phyloP scores from a whole-genome alignment of 1,140 invertebrate genomes.

The Bombus confusus region DNA sequence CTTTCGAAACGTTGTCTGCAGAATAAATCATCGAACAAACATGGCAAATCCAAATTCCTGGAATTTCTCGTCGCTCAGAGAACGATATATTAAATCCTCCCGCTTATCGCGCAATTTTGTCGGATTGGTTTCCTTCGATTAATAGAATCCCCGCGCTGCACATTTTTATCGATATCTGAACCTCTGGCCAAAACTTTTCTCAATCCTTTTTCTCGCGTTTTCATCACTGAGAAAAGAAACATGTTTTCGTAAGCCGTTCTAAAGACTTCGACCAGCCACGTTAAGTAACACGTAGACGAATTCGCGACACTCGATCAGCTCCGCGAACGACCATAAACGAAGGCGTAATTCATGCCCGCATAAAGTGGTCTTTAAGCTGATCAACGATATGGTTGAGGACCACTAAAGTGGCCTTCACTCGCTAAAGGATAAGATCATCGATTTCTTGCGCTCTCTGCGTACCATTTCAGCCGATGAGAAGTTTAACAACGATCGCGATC shows the following conservation, averaged over 20 bases:
- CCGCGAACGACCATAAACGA: constrained; percentile 24
- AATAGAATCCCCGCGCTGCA: background rate
- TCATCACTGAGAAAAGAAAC: background rate
- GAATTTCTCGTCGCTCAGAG: no score
- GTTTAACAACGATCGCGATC: background rate
- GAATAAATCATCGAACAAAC: background rate
- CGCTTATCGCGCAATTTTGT: background rate
- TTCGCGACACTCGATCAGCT: constrained; percentile 44
- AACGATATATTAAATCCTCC: background rate
- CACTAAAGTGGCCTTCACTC: constrained; percentile 26
- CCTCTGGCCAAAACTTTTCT: background rate
- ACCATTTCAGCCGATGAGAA: background rate
- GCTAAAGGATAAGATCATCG: constrained; percentile 27
- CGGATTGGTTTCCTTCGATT: background rate
- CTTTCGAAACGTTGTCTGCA: no score
- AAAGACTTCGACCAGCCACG: background rate
- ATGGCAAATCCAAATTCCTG: background rate
- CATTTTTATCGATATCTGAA: background rate
- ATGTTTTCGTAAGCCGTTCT: background rate
- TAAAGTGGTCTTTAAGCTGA: constrained; percentile 50
- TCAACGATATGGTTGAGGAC: constrained; percentile 32
- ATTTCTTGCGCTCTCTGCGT: constrained; percentile 2
- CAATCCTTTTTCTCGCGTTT: background rate
- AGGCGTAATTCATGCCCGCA: constrained; percentile 21
- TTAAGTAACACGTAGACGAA: constrained; percentile 22